A percentile compares a stretch with the other conserved stretches of the same genome.
Evolutionary conservation across 2,113 vertebrate genomes (phyloP).

Genomic region (Pterocles burchelli): DNA sequence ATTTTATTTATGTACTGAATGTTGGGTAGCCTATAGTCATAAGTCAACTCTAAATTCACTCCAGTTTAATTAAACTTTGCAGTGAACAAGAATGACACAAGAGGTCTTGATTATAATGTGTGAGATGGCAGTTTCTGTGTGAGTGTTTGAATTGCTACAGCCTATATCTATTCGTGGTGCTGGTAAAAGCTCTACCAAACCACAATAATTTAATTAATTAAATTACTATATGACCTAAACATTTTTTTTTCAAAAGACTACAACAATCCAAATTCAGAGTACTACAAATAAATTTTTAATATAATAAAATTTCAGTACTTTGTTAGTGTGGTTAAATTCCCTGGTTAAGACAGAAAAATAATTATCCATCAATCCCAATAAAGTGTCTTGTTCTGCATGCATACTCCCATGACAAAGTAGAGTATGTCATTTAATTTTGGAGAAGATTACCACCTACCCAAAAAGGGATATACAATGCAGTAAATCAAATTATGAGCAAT

Average conservation of each 20-base stretch:
- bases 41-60: slow-evolving; percentile 54
- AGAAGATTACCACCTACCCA: slow-evolving; percentile 23
- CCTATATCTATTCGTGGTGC: not conserved
- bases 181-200: not conserved
- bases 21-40: not conserved
- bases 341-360: not conserved
- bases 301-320: not conserved
- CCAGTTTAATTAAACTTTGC: slow-evolving; percentile 69
- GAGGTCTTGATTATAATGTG: slow-evolving; percentile 2
- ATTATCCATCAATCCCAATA: not conserved
- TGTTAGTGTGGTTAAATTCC: not conserved
- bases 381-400: not conserved
- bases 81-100: slow-evolving; percentile 9
- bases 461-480: not conserved
- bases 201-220: not conserved
- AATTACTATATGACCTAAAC: not conserved
- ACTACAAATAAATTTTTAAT: not conserved
- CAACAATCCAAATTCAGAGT: not conserved
- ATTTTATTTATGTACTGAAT: slow-evolving; percentile 42
- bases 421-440: not conserved
- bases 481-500: not conserved
- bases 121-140: slow-evolving; percentile 9
- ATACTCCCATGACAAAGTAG: not conserved
- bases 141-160: not conserved
- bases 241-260: not conserved